These are phyloP conservation scores for Lampris megalopsis DNA, from an alignment of 2,113 vertebrate species.

Conservation along the genomic window DNA sequence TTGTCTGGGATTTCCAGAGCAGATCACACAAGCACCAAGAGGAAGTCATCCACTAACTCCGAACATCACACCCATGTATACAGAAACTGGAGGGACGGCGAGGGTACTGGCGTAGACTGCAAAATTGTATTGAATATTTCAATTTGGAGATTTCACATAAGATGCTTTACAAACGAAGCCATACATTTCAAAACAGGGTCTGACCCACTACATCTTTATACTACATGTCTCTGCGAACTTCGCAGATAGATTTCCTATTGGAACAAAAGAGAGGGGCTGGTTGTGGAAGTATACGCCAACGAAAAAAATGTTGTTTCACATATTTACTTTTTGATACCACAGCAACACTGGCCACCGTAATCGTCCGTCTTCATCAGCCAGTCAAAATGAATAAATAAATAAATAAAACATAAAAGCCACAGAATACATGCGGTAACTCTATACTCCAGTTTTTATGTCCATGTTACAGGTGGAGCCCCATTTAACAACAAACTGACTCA, in stretches of 20 bases:
- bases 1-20: neutral
- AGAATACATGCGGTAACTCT: constrained; percentile 10
- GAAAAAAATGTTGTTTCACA: constrained; percentile 54
- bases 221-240: constrained; percentile 29
- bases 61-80: neutral
- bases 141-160: neutral
- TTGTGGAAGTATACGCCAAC: constrained; percentile 38
- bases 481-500: constrained; percentile 28
- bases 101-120: neutral
- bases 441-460: neutral
- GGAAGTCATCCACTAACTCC: neutral
- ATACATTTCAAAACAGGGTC: neutral
- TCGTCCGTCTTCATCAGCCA: constrained; percentile 14
- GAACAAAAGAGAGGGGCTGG: constrained; percentile 47
- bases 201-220: neutral
- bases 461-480: constrained; percentile 41
- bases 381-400: constrained; percentile 28
- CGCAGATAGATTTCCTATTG: constrained; percentile 29
- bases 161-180: neutral
- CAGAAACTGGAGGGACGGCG: too few relatives aligned
- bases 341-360: constrained; percentile 60
- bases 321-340: constrained; percentile 51
- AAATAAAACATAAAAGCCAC: neutral
- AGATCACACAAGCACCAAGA: constrained; percentile 6
- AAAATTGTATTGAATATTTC: neutral